phyloP scores from a whole-genome alignment of 2,888 invertebrate species.

The Chrysomela aeneicollis region DNA sequence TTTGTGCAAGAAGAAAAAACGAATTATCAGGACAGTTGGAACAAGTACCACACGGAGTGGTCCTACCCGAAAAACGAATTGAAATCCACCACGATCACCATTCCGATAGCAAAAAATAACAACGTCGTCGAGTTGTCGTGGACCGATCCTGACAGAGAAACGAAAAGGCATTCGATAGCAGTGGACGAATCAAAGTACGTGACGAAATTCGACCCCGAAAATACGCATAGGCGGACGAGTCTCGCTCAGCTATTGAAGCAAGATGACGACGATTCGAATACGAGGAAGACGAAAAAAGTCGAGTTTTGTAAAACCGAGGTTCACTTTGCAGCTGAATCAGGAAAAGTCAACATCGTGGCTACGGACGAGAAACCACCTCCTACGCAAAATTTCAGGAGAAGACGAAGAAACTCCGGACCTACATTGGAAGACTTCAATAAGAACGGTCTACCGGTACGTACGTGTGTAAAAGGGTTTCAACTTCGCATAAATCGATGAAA shows the following conservation, averaged over 20 bases:
- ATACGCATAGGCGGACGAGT: conserved; percentile 51
- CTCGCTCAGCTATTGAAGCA: conserved; percentile 46
- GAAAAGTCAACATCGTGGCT: conserved; percentile 85
- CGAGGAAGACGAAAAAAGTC: conserved; percentile 68
- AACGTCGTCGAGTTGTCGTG: conserved; percentile 48
- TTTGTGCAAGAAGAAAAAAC: neutral
- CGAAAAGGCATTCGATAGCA: conserved; percentile 67
- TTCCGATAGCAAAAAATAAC: conserved; percentile 55
- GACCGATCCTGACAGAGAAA: conserved; percentile 48
- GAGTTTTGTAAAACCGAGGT: conserved; percentile 90
- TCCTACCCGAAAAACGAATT: conserved; percentile 43
- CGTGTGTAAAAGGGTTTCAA: too few relatives aligned
- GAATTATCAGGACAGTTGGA: conserved; percentile 21
- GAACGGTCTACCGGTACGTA: conserved; percentile 62
- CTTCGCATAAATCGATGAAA: neutral
- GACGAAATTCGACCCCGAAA: conserved; percentile 49
- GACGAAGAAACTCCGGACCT: conserved; percentile 67
- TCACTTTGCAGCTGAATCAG: conserved; percentile 86
- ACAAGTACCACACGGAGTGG: conserved; percentile 33
- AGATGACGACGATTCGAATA: conserved; percentile 54
- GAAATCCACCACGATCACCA: conserved; percentile 57
- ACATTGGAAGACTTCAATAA: conserved; percentile 57
- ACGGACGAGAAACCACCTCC: conserved; percentile 89
- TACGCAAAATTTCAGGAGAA: conserved; percentile 78
- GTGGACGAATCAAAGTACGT: conserved; percentile 67